Evolutionary conservation across 2,888 invertebrate species (phyloP).

Genomic region (Scelioninae gen. 1): DNA sequence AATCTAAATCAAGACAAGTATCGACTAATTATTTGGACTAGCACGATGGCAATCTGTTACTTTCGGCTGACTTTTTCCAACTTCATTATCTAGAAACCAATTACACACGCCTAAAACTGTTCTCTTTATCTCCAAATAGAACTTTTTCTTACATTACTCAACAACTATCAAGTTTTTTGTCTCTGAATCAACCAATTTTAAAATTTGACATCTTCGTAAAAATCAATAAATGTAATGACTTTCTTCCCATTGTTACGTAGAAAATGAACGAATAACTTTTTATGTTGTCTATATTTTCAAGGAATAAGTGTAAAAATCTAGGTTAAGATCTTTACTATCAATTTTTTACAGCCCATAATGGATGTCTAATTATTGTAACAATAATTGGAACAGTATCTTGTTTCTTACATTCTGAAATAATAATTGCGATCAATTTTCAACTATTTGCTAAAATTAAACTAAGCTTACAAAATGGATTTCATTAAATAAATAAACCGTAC

Average conservation of each 20-base stretch:
- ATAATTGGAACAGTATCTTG: conserved; percentile 15
- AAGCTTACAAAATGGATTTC: background rate
- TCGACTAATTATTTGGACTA: conserved; percentile 26
- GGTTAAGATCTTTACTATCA: conserved; percentile 15
- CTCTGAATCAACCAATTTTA: background rate
- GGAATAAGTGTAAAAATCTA: conserved; percentile 11
- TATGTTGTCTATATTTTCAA: background rate
- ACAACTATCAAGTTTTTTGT: conserved; percentile 12
- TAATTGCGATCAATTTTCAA: background rate
- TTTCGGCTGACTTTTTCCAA: conserved; percentile 45
- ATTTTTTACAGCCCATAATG: conserved; percentile 18
- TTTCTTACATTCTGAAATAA: background rate
- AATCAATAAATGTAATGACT: conserved; percentile 34
- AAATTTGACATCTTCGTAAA: conserved; percentile 31
- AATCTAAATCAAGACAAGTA: conserved; percentile 25
- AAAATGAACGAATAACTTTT: conserved; percentile 27
- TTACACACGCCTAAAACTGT: conserved; percentile 50
- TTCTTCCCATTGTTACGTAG: conserved; percentile 9
- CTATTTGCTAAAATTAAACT: background rate
- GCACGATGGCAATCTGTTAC: conserved; percentile 19
- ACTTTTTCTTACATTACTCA: conserved; percentile 32
- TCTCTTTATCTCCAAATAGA: conserved; percentile 46
- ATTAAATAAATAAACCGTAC: too few species aligned
- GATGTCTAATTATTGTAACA: conserved; percentile 9
- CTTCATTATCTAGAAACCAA: conserved; percentile 57